Conservation (phyloP, 2,113 vertebrate genomes). For the Caretta caretta region DNA sequence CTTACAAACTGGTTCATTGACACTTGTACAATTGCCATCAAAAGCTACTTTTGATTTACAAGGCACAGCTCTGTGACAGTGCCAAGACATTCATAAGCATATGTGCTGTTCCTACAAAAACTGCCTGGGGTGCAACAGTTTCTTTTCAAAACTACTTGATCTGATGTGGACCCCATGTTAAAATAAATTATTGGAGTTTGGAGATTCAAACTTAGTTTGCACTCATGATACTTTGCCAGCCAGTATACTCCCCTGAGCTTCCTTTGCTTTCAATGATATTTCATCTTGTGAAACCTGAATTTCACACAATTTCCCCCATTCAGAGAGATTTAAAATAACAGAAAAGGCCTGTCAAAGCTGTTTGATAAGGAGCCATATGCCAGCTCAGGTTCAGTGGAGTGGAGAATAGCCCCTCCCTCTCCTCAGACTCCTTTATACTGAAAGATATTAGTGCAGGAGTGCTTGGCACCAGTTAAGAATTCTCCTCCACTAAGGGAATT, state of each 20-base stretch:
- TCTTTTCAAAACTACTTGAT: not conserved
- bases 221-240: not conserved
- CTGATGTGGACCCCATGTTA: too few relatives aligned
- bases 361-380: not conserved
- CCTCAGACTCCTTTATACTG: not conserved
- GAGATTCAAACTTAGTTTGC: too few relatives aligned
- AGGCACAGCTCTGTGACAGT: not conserved
- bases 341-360: not conserved
- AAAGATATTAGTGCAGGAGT: not conserved
- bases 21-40: not conserved
- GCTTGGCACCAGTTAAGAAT: accelerated
- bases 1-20: not conserved
- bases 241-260: not conserved
- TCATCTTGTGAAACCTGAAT: not conserved
- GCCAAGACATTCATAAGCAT: not conserved
- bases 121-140: not conserved
- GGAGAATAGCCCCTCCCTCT: not conserved
- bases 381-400: not conserved
- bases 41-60: not conserved
- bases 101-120: not conserved
- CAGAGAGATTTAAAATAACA: not conserved
- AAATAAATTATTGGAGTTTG: too few relatives aligned
- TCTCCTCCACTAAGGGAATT: not conserved
- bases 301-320: not conserved
- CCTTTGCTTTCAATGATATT: not conserved